A percentile compares a stretch with the other conserved stretches of the same genome.
These are phyloP conservation scores for Penaeus japonicus DNA, from an alignment of 1,140 invertebrate species.

Conservation along the genomic window DNA sequence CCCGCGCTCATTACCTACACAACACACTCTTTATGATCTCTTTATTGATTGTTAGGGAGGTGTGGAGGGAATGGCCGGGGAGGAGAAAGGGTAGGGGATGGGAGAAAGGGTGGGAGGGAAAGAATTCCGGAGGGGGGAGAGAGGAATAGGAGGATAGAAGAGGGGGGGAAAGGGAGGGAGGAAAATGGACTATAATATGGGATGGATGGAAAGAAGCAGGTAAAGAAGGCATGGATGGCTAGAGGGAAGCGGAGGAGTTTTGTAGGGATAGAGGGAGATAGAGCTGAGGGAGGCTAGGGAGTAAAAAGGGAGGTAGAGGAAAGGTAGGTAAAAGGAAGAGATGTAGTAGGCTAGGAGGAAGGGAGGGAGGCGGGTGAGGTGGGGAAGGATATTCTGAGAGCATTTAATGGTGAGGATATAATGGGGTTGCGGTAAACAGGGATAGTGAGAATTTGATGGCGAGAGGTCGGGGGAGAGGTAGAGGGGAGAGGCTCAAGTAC, in stretches of 20 bases:
- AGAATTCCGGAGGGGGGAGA: not conserved
- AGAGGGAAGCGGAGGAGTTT: not conserved
- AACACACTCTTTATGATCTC: slow-evolving; percentile 21
- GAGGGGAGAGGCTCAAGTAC: too few relatives aligned
- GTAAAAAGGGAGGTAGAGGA: too few relatives aligned
- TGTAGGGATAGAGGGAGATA: too few relatives aligned
- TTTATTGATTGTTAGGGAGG: slow-evolving; percentile 23
- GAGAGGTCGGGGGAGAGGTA: too few relatives aligned
- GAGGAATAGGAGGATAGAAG: not conserved
- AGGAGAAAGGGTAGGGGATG: not conserved
- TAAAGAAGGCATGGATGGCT: not conserved
- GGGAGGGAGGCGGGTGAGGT: too few relatives aligned
- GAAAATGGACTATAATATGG: not conserved
- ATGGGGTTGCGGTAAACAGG: too few relatives aligned
- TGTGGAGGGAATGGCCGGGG: not conserved
- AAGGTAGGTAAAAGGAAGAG: too few relatives aligned
- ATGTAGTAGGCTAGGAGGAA: too few relatives aligned
- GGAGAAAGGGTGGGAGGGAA: not conserved
- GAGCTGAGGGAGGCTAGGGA: too few relatives aligned
- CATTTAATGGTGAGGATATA: too few relatives aligned
- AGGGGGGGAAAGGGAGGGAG: not conserved
- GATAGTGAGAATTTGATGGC: too few relatives aligned
- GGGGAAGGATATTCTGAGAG: too few relatives aligned
- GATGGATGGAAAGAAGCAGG: not conserved
- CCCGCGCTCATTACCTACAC: not conserved